Percentiles rank a stretch among this genome's conserved stretches.
Evolutionary conservation across 2,888 invertebrate genomes (phyloP).

Genomic region (Nebria salina): DNA sequence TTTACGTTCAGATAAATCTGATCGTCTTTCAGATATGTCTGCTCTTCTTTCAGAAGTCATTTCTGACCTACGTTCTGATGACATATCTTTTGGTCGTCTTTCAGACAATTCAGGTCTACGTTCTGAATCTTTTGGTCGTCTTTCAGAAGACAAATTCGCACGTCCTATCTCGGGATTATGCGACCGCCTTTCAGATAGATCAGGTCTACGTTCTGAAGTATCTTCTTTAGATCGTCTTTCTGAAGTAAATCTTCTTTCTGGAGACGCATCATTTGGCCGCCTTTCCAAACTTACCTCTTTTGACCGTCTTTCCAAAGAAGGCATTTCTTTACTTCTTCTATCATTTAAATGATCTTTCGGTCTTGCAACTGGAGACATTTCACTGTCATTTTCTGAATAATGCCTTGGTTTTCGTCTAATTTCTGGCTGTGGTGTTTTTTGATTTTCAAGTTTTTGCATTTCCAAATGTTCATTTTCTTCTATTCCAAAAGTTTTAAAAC

Average conservation of each 20-base stretch:
- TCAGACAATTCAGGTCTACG: constrained; percentile 7
- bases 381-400: constrained; percentile 54
- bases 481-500: constrained; percentile 59
- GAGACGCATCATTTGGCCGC: neutral
- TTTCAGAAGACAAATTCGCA: neutral
- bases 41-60: neutral
- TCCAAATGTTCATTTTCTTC: constrained; percentile 53
- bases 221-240: constrained; percentile 31
- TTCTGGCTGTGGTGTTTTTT: constrained; percentile 43
- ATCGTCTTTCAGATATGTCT: neutral
- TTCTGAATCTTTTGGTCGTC: neutral
- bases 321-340: neutral
- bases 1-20: neutral
- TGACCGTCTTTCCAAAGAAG: neutral
- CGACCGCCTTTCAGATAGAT: neutral
- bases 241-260: neutral
- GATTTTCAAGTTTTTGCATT: constrained; percentile 55
- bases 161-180: neutral
- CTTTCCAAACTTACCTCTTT: neutral
- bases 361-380: constrained; percentile 49
- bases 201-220: constrained; percentile 5
- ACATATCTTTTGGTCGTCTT: neutral
- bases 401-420: constrained; percentile 54
- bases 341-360: constrained; percentile 18
- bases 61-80: neutral